Evolutionary conservation across 2,888 invertebrate genomes (phyloP), one percentile per base, ranked within the genome.

Genomic region (Himalopsyche japonica): DNA sequence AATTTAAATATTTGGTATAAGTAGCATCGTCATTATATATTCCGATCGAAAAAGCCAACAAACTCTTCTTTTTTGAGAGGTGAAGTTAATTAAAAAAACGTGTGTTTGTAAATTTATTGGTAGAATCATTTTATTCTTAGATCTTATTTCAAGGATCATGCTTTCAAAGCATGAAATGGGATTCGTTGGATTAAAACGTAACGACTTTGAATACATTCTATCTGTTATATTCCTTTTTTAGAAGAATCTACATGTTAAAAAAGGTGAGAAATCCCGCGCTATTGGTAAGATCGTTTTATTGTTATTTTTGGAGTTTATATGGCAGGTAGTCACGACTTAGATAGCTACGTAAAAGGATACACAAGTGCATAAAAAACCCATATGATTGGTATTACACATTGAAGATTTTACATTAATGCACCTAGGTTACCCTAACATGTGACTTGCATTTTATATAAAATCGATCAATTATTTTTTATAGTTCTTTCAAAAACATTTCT

Each of bases 281-380:
- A 77, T 43, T 24, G n/a, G 43, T 37, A n/a, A 34, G 32, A 30
- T 70, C 27, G 18, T 82, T 82, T 24, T 77, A 37, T 48, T 37
- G 82, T 80, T 83, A 78, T 84, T 47, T 81, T 76, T 37, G 43
- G 37, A 34, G 32, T 32, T 34, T 47, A 27, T 70, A 30, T 82
- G 84, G 85, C 86, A 86, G 85, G 86, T 85, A 86, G 86, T 85
- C 86, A 86, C 86, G 86, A 86, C 84, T 86, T 83, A 76, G 82
- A 85, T 85, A 82, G 84, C 81, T 82, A 81, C 79, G 78, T 76
- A 85, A 64, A 82, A 80, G 80, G 80, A 79, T 57, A 80, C 79
- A 32, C 81, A 84, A 86, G 86, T 86, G 82, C 85, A 85, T 79
- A 83, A 85, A 85, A 85, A 81, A 57, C 7, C 64, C 7, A 70